Conservation (phyloP, 2,113 vertebrate genomes). For the Petaurus breviceps region DNA sequence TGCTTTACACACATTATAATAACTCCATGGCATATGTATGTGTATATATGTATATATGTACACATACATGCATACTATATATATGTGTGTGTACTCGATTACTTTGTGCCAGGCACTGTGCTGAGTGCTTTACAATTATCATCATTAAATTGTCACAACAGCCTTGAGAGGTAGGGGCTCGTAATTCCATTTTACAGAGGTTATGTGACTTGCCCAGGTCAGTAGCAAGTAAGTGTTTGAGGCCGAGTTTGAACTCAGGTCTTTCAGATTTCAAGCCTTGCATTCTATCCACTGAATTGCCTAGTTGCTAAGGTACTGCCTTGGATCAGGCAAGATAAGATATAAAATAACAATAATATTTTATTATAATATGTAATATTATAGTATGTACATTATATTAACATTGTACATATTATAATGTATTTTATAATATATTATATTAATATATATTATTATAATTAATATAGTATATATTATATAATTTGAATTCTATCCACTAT, state of each 20-base stretch:
- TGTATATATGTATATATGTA: not conserved
- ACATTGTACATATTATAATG: not conserved
- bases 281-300: not conserved
- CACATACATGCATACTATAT: not conserved
- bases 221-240: not conserved
- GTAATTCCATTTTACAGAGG: too few relatives aligned
- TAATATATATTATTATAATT: too few relatives aligned
- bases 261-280: too few relatives aligned
- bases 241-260: too few relatives aligned
- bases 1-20: not conserved
- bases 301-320: not conserved
- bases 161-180: too few relatives aligned
- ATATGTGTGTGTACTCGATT: too few relatives aligned
- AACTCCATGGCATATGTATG: not conserved
- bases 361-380: too few relatives aligned
- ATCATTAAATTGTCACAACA: too few relatives aligned
- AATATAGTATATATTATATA: not conserved
- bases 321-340: not conserved
- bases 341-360: not conserved
- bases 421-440: not conserved
- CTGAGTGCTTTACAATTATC: too few relatives aligned
- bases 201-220: not conserved
- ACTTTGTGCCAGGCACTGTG: too few relatives aligned
- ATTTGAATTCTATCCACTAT: not conserved
- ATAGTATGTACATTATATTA: not conserved